Evolutionary conservation across 2,113 vertebrate genomes (phyloP).

Genomic region (Melanerpes aurifrons): DNA sequence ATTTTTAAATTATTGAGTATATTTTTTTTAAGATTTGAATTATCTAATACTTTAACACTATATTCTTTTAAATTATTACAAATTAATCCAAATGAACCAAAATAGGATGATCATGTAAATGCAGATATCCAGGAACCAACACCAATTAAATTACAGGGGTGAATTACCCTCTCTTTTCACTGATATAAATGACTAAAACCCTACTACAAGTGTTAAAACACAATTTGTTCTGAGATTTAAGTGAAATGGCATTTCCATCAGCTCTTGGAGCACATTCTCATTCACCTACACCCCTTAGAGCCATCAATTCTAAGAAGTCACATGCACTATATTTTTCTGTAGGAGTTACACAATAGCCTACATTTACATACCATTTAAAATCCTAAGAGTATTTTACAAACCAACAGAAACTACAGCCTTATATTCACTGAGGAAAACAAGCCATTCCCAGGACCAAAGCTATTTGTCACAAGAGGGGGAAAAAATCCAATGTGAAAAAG

Average conservation of each 20-base stretch:
- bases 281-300: background rate
- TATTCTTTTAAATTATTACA: background rate
- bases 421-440: background rate
- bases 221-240: background rate
- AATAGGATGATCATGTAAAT: background rate
- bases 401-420: background rate
- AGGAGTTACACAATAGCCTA: background rate
- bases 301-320: background rate
- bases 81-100: background rate
- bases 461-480: background rate
- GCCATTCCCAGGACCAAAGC: background rate
- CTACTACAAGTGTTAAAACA: background rate
- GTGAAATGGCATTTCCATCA: background rate
- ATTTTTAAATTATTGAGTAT: background rate
- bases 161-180: background rate
- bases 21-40: background rate
- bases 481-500: background rate
- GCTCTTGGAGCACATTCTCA: background rate
- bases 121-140: background rate
- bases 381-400: background rate
- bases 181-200: background rate
- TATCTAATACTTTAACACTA: rapidly evolving
- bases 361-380: background rate
- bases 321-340: rapidly evolving
- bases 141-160: background rate